These are phyloP conservation scores for Cerceris ruficornis DNA, from an alignment of 2,888 invertebrate species.

Conservation along the genomic window DNA sequence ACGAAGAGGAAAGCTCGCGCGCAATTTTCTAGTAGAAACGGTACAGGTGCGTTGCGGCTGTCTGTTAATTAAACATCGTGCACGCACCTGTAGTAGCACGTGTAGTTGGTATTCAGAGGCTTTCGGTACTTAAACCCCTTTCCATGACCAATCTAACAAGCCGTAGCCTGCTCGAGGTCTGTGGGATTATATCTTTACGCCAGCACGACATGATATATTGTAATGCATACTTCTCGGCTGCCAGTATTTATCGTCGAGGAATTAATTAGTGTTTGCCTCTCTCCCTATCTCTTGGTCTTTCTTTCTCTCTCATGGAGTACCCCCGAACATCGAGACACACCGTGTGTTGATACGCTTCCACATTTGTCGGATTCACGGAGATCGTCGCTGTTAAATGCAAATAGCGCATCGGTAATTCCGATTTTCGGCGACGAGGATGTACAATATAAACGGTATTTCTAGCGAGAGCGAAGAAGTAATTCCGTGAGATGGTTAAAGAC, in stretches of 20 bases:
- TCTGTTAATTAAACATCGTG: constrained; percentile 45
- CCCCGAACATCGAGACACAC: too few species aligned
- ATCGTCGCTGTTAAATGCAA: too few species aligned
- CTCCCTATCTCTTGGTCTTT: too few species aligned
- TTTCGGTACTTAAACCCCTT: constrained; percentile 13
- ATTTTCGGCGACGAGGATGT: too few species aligned
- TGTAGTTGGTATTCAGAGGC: constrained; percentile 1
- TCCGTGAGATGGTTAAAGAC: too few species aligned
- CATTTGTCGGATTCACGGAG: too few species aligned
- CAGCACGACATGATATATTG: constrained; percentile 4
- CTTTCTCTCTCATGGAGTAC: too few species aligned
- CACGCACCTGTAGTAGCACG: constrained; percentile 19
- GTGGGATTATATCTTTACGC: constrained; percentile 11
- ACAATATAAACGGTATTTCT: too few species aligned
- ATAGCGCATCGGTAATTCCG: too few species aligned
- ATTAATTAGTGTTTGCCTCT: neutral
- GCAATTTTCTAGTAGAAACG: constrained; percentile 15
- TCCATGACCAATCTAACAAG: constrained; percentile 14
- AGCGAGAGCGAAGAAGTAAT: too few species aligned
- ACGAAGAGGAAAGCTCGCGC: neutral
- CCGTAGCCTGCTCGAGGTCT: constrained; percentile 1
- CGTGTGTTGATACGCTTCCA: too few species aligned
- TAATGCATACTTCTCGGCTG: constrained; percentile 2
- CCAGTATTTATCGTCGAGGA: neutral
- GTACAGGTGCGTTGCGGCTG: constrained; percentile 40